A percentile compares a stretch with the other conserved stretches of the same genome.
phyloP scores from a whole-genome alignment of 2,888 invertebrate genomes.

The Tenthredo distinguenda region DNA sequence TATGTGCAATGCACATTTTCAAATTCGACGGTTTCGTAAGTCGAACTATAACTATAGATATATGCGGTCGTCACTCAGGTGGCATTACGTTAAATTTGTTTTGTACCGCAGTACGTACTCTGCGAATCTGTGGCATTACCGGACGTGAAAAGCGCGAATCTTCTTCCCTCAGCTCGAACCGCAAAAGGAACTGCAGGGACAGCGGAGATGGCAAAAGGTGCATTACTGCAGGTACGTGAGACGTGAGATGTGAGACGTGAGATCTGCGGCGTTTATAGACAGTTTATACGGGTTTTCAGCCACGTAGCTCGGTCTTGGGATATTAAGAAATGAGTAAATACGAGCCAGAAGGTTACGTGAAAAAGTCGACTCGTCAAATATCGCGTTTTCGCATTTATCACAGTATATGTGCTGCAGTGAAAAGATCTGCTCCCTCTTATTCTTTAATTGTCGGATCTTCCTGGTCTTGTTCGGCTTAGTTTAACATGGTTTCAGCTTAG shows the following conservation, averaged over 20 bases:
- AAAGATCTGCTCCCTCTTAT: neutral
- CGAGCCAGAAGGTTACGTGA: neutral
- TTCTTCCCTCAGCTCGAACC: neutral
- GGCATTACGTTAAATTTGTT: constrained; percentile 1
- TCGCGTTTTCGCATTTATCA: neutral
- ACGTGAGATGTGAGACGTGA: neutral
- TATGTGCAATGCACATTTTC: neutral
- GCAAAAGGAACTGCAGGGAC: neutral
- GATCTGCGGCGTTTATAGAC: constrained; percentile 16
- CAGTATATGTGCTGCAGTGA: neutral
- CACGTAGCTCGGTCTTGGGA: neutral
- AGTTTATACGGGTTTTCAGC: constrained; percentile 1
- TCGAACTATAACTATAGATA: neutral
- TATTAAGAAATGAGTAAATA: neutral
- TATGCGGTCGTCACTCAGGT: neutral
- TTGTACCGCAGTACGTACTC: neutral
- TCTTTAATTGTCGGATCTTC: neutral
- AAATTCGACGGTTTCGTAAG: neutral
- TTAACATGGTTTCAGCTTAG: neutral
- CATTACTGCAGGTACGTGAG: constrained; percentile 11
- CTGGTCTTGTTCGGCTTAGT: neutral
- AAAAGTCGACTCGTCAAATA: neutral
- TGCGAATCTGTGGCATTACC: constrained; percentile 23
- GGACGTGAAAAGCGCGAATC: constrained; percentile 7
- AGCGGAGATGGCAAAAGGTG: constrained; percentile 13